Base-by-base conservation (phyloP, 2,888 invertebrate species). In the Drosophila fulvimacula region DNA sequence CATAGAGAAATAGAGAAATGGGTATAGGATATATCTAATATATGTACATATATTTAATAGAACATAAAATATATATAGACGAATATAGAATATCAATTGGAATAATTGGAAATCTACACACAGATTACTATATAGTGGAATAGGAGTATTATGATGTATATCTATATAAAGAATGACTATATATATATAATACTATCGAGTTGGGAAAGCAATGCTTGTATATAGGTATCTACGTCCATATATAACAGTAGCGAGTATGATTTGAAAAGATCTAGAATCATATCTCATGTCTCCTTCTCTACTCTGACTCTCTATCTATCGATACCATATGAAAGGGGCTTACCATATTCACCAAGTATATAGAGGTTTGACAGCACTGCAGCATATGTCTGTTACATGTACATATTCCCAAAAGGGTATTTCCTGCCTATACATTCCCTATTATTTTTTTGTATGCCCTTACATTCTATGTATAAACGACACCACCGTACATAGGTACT, bases 381-480 rank as follows among this genome's bases (percentile, higher is more conserved):
- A 17, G 1, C 17, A 24, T 9, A 24, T 44, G 24, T 24, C 24
- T 48, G 27, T 10, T 32, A 17, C 30, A 48, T 19, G 7, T 10
- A 11, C 3, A 27, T 30, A 21, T 41, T 4, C 11, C n/a, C 27
- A 34, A 36, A 36, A 13, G 52, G 11, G 27, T 27, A 27, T 52
- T 24, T 24, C 27, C 11, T 5, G 36, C 27, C 48, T 53, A 13
- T 5, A 9, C 52, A 13, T 52, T 27, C 7, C 6, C 6, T 19
- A 19, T 7, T 17, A 11, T 21, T 24, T 21, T n/a, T 21, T 38
- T 21, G 1, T 30, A 21, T 48, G 10, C 9, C 30, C 13, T 49
- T 41, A 34, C 44, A 42, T 38, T 55, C 71, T 76, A 71, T 67
- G 64, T 64, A 62, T 44, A 69, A 17, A 27, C 10, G 58, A 27